Base-by-base conservation (phyloP, 2,888 invertebrate species). In the Noctua pronuba region DNA sequence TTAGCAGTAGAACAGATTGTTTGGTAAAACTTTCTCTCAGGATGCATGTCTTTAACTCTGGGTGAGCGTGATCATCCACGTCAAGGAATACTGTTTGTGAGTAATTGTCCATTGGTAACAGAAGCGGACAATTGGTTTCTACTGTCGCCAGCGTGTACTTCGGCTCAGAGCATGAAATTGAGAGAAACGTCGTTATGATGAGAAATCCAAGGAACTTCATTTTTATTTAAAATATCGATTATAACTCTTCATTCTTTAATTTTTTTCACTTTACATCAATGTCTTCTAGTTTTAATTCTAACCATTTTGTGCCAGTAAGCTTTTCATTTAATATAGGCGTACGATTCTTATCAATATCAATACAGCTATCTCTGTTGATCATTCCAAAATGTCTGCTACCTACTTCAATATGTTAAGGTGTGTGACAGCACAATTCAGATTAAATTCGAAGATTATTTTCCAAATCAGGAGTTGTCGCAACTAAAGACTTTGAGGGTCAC, bases 41-140 rank as follows among this genome's bases (percentile, higher is more conserved):
- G 24, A 86, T 44, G 35, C 88, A 82, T 44, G 65, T 69, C 73
- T 73, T 85, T 73, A 87, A 62, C 21, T 76, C 68, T 46, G 60
- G 31, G n/a, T 75, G 24, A 38, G 31, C 13, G 4, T 73, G 28
- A 52, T 41, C 24, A 60, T 73, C 69, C 35, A 77, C 46, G n/a
- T 82, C 77, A 4, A 83, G 21, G 11, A 85, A 46, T 55, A 86
- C n/a, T 52, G 79, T 83, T 16, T 86, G 70, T 24, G 86, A 46
- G 44, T 68, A 60, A 6, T 64, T 49, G 46, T 55, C 11, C 44
- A 86, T 44, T 13, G 84, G 74, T 77, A 85, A 64, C 4, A 73
- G 28, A 55, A 76, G n/a, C 5, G 73, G n/a, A 77, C 86, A 85
- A 52, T 49, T 70, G 13, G 16, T 66, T 21, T 24, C 24, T 46